A percentile compares a stretch with the other conserved stretches of the same genome.
Evolutionary conservation across 2,797 vertebrate genomes (phyloP).

Genomic region (Gastrophryne carolinensis): DNA sequence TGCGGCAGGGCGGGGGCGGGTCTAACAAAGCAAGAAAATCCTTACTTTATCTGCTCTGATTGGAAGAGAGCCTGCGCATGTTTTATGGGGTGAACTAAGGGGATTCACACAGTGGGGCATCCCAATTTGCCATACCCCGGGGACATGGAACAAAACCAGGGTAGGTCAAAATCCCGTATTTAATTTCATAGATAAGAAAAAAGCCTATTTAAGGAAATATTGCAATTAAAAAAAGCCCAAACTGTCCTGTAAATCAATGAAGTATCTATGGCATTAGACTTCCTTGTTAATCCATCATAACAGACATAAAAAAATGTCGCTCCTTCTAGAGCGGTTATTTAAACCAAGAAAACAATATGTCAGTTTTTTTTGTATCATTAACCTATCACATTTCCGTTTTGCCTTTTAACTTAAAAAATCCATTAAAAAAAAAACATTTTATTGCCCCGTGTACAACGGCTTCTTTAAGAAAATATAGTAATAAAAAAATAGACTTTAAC

Average conservation of each 20-base stretch:
- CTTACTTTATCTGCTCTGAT: too few relatives aligned
- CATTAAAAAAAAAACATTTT: too few relatives aligned
- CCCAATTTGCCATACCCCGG: too few relatives aligned
- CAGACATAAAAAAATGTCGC: conserved; percentile 9
- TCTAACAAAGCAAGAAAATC: too few relatives aligned
- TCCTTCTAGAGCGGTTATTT: not conserved
- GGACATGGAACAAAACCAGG: too few relatives aligned
- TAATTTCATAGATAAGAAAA: not conserved
- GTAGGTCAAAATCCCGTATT: too few relatives aligned
- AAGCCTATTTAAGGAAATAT: not conserved
- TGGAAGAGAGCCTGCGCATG: too few relatives aligned
- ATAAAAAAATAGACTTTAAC: conserved; percentile 89
- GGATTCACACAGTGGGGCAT: too few relatives aligned
- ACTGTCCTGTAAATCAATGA: not conserved
- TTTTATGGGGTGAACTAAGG: too few relatives aligned
- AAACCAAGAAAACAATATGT: conserved; percentile 3
- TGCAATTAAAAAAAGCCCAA: too few relatives aligned
- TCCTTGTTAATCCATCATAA: not conserved
- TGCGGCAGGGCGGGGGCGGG: too few relatives aligned
- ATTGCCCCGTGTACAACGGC: conserved; percentile 61
- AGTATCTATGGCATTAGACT: not conserved
- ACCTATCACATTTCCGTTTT: not conserved
- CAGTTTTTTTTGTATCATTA: conserved; percentile 2
- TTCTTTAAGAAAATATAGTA: conserved; percentile 98
- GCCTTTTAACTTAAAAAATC: conserved; percentile 43